Evolutionary conservation across 2,888 invertebrate genomes (phyloP).

Genomic region (Rotaria magnacalcarata): DNA sequence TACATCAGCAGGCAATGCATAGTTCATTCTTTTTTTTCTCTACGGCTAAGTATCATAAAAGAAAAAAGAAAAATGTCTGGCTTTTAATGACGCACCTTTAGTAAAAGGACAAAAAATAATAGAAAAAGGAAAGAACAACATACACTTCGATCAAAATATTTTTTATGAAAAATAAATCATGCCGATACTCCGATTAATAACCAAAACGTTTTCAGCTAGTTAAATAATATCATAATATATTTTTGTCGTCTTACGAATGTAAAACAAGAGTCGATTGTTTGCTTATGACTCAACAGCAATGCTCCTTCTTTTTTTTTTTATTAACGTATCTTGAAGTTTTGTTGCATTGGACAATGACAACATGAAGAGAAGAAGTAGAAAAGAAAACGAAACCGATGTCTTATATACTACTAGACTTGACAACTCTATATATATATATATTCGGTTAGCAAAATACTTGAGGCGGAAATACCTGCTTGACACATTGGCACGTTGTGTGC

Average conservation of each 20-base stretch:
- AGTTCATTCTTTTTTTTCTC: background rate
- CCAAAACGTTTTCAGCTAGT: background rate
- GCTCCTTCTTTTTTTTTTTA: no score
- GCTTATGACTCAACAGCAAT: no score
- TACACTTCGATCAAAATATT: background rate
- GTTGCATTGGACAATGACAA: no score
- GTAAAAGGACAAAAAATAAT: background rate
- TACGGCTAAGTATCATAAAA: background rate
- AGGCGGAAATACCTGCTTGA: background rate
- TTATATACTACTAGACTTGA: background rate
- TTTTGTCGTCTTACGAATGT: no score
- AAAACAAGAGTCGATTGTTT: no score
- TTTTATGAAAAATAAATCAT: background rate
- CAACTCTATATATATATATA: background rate
- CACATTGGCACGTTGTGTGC: slow-evolving; percentile 1
- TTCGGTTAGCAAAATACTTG: background rate
- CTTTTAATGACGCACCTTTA: background rate
- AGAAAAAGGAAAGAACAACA: background rate
- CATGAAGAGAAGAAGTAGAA: background rate
- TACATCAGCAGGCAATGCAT: background rate
- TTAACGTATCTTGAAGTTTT: no score
- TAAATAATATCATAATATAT: no score
- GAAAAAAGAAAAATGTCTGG: background rate
- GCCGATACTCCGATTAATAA: background rate
- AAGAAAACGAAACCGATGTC: background rate